A percentile compares a stretch with the other conserved stretches of the same genome.
Conservation (phyloP, 2,888 invertebrate genomes). For the Galeopsomyia nigrocyanea region DNA sequence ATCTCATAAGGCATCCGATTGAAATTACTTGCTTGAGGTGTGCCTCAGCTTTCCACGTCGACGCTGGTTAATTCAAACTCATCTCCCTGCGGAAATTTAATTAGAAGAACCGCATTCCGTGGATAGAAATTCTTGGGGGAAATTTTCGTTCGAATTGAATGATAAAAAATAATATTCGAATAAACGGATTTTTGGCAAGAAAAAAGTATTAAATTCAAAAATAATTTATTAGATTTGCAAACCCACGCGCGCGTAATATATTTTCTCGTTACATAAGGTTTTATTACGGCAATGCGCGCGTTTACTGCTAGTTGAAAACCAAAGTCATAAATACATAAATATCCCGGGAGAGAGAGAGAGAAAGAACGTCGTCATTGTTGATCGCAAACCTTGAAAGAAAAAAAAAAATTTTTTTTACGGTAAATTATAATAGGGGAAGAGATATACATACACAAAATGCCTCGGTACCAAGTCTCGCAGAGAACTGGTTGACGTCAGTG, state of each 20-base stretch:
- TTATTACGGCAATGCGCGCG: too few species aligned
- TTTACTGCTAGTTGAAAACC: too few species aligned
- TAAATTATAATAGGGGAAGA: slow-evolving; percentile 12
- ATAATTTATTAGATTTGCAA: too few species aligned
- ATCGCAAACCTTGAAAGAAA: not conserved
- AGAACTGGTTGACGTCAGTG: slow-evolving; percentile 31
- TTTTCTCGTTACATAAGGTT: too few species aligned
- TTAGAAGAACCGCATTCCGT: not conserved
- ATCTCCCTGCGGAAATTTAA: slow-evolving; percentile 4
- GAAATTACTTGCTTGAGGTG: not conserved
- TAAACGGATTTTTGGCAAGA: too few species aligned
- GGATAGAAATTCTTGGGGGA: too few species aligned
- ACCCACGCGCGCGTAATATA: too few species aligned
- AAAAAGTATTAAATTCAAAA: too few species aligned
- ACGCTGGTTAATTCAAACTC: not conserved
- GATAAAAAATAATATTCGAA: too few species aligned
- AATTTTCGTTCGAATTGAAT: too few species aligned
- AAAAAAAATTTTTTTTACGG: slow-evolving; percentile 25
- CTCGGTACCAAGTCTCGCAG: not conserved
- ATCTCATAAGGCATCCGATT: slow-evolving; percentile 12
- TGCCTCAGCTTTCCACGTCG: not conserved
- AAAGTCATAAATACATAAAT: too few species aligned
- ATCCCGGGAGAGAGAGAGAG: not conserved
- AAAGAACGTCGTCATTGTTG: not conserved
- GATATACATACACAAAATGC: not conserved